A percentile compares a stretch with the other conserved stretches of the same genome.
Conservation (phyloP, 2,888 invertebrate genomes). For the Dasypogon diadema region DNA sequence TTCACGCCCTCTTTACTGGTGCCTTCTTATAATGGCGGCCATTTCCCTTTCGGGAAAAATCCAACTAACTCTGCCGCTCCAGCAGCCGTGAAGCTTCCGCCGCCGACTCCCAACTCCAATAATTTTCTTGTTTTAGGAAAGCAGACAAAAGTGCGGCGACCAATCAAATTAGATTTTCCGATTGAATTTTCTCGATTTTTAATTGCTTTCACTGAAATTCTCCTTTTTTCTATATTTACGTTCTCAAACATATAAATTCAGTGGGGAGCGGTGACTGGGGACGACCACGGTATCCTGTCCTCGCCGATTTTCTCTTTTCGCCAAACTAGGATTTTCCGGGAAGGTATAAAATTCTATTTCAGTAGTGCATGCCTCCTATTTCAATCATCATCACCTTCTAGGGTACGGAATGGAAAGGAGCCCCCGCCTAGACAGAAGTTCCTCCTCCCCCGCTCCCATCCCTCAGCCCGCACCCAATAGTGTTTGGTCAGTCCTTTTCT, state of each 20-base stretch:
- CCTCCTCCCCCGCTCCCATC: not conserved
- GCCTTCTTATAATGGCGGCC: slow-evolving; percentile 8
- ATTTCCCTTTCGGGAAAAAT: slow-evolving; percentile 15
- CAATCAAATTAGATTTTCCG: slow-evolving; percentile 67
- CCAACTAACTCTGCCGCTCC: not conserved
- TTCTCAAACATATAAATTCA: slow-evolving; percentile 43
- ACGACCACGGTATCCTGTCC: not conserved
- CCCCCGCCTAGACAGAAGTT: not conserved
- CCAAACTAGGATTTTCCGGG: slow-evolving; percentile 30
- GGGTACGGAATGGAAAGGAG: not conserved
- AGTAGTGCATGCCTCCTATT: slow-evolving; percentile 24
- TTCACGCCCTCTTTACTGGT: slow-evolving; percentile 33
- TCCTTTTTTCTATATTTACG: slow-evolving; percentile 52
- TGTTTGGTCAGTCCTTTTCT: slow-evolving; percentile 43
- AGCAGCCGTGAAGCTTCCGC: not conserved
- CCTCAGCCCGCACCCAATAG: not conserved
- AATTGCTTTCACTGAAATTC: slow-evolving; percentile 64
- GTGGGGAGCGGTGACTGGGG: not conserved
- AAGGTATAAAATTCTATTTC: slow-evolving; percentile 36
- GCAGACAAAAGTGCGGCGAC: slow-evolving; percentile 55
- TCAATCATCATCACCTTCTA: slow-evolving; percentile 21
- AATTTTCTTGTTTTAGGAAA: slow-evolving; percentile 33
- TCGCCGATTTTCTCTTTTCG: slow-evolving; percentile 21
- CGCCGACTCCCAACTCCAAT: not conserved
- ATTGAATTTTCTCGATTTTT: slow-evolving; percentile 68